Conservation (phyloP, 2,888 invertebrate species). For the Eilema caniola region DNA sequence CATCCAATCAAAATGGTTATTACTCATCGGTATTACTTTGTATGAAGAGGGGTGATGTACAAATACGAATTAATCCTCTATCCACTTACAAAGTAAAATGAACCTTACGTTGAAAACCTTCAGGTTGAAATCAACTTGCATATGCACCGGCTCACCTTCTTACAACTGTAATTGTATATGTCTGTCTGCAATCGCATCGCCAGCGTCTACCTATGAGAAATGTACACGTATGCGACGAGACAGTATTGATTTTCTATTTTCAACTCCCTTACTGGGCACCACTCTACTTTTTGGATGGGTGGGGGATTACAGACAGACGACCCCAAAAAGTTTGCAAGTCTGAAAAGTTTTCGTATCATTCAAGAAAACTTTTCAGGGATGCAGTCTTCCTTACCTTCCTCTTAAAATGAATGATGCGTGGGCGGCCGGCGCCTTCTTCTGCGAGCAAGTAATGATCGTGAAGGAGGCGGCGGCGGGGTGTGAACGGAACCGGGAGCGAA, state of each 20-base stretch:
- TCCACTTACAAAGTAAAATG: neutral
- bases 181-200: constrained; percentile 15
- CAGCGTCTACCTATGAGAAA: constrained; percentile 6
- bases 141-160: neutral
- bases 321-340: too few species aligned
- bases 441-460: too few species aligned
- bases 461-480: too few species aligned
- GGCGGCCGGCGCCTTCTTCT: too few species aligned
- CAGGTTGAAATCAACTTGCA: constrained; percentile 6
- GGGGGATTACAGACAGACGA: neutral
- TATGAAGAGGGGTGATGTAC: neutral
- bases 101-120: neutral
- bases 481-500: too few species aligned
- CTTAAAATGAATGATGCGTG: too few species aligned
- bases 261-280: neutral
- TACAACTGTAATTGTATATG: neutral
- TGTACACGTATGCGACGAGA: neutral
- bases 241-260: constrained; percentile 34
- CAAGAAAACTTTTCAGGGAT: too few species aligned
- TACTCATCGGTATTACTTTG: constrained; percentile 11
- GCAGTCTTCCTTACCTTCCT: too few species aligned
- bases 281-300: neutral
- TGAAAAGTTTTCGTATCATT: too few species aligned
- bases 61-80: neutral
- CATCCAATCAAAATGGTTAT: constrained; percentile 5